Evolutionary conservation across 2,888 invertebrate genomes (phyloP), one percentile per base, ranked within the genome.

Genomic region (Phania funesta): DNA sequence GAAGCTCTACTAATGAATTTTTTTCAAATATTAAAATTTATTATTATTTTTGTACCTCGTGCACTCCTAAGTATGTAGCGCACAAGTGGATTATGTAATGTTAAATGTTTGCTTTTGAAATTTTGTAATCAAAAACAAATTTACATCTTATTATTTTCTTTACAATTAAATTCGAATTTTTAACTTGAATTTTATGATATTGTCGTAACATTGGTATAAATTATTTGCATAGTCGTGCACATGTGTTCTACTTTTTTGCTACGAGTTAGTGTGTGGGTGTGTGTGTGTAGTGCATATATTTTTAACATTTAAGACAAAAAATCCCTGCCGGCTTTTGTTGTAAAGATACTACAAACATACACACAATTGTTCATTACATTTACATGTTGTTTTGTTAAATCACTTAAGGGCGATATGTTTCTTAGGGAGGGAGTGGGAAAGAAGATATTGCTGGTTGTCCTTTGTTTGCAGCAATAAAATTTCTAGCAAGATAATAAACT

Each of bases 401-500:
- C 26, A 24, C 35, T 41, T 22, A 16, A 16, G 26, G 26, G 11
- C 16, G 20, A n/a, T n/a, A n/a, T n/a, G n/a, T n/a, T n/a, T n/a
- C n/a, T 13, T 1, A 7, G 22, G 11, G 44, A 1, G 26, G 0
- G 9, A 0, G 16, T 6, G 16, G 22, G 29, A 32, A 38, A 29
- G 54, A 22, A 65, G 13, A 22, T 50, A 16, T 35, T 52, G 18
- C 26, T 50, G 7, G n/a, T 16, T 38, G n/a, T 50, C 7, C 16
- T 50, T 11, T 22, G 32, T n/a, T 24, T 65, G 16, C 18, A 29
- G 32, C 16, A 52, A 60, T 35, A 60, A 4, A 22, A 60, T 58
- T 35, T 60, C 11, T 11, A 16, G 29, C 20, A 50, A 65, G 32
- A 65, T 80, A 76, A 80, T 80, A 58, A 71, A 76, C 76, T 80